These are phyloP conservation scores for Cololabis saira DNA, from an alignment of 2,113 vertebrate species.

Conservation along the genomic window DNA sequence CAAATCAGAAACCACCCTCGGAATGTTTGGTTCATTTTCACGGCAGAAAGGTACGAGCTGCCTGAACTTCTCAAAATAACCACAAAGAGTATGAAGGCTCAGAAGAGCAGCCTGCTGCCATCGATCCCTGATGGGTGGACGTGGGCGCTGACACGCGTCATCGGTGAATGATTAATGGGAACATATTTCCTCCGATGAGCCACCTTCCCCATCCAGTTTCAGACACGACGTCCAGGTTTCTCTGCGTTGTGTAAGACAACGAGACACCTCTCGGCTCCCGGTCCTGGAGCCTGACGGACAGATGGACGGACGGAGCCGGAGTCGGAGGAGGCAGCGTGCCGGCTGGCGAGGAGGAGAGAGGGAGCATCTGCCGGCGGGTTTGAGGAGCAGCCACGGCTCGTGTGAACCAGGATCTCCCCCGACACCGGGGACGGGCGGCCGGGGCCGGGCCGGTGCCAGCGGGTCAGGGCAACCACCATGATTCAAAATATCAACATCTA, in stretches of 20 bases:
- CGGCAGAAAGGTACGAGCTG: too few species aligned
- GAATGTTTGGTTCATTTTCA: too few species aligned
- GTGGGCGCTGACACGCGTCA: slow-evolving; percentile 58
- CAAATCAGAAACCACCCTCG: too few species aligned
- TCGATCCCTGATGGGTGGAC: slow-evolving; percentile 69
- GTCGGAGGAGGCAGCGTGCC: slow-evolving; percentile 58
- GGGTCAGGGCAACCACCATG: slow-evolving; percentile 58
- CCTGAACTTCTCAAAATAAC: slow-evolving; percentile 21
- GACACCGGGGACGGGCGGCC: slow-evolving; percentile 53
- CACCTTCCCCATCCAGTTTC: slow-evolving; percentile 35
- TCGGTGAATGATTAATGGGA: slow-evolving; percentile 67
- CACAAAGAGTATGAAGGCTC: slow-evolving; percentile 31
- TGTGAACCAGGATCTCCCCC: slow-evolving; percentile 62
- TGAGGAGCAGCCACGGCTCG: slow-evolving; percentile 73
- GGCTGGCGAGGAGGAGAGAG: slow-evolving; percentile 62
- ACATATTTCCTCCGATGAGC: slow-evolving; percentile 66
- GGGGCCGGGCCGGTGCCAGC: slow-evolving; percentile 59
- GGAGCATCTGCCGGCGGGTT: slow-evolving; percentile 78
- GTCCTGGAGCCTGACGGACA: slow-evolving; percentile 60
- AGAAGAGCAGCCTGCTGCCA: slow-evolving; percentile 60
- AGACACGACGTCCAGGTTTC: slow-evolving; percentile 32
- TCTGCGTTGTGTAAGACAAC: slow-evolving; percentile 1
- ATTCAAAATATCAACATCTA: slow-evolving; percentile 58
- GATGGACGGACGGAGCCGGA: slow-evolving; percentile 55
- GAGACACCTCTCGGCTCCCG: background rate